Conservation (phyloP, 2,113 vertebrate genomes). For the Passerina amoena region DNA sequence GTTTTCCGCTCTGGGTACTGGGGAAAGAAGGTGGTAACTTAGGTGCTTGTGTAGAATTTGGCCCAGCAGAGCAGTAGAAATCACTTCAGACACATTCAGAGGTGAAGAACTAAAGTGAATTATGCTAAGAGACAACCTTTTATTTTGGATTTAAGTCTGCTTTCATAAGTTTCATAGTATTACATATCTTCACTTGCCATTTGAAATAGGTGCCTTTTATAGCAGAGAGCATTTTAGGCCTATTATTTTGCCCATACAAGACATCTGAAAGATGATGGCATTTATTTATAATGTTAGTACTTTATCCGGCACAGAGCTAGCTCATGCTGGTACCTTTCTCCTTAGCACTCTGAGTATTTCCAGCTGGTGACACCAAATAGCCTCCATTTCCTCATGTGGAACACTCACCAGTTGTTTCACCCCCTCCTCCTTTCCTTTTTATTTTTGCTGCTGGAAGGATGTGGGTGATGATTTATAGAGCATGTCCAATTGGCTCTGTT, state of each 20-base stretch:
- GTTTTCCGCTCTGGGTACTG: background rate
- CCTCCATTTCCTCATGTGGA: slow-evolving; percentile 70
- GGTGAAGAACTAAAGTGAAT: background rate
- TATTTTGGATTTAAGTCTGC: background rate
- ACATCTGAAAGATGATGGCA: background rate
- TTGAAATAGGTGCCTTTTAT: background rate
- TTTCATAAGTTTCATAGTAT: background rate
- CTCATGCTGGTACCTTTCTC: slow-evolving; percentile 66
- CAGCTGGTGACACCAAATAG: slow-evolving; percentile 81
- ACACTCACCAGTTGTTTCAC: slow-evolving; percentile 69
- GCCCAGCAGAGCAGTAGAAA: background rate
- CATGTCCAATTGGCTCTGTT: slow-evolving; percentile 74
- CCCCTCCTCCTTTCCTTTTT: slow-evolving; percentile 25
- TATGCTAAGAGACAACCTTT: background rate
- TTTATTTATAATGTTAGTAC: slow-evolving; percentile 6
- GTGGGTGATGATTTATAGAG: slow-evolving; percentile 80
- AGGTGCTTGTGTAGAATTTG: background rate
- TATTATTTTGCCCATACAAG: slow-evolving; percentile 1
- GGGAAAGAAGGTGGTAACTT: background rate
- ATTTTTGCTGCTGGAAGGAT: slow-evolving; percentile 75
- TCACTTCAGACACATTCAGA: background rate
- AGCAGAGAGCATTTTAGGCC: background rate
- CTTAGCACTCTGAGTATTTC: slow-evolving; percentile 80
- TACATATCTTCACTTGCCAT: background rate
- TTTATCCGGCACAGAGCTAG: background rate